Percentiles rank a stretch among this genome's conserved stretches.
phyloP scores from a whole-genome alignment of 1,140 invertebrate genomes.

The Procambarus clarkii region DNA sequence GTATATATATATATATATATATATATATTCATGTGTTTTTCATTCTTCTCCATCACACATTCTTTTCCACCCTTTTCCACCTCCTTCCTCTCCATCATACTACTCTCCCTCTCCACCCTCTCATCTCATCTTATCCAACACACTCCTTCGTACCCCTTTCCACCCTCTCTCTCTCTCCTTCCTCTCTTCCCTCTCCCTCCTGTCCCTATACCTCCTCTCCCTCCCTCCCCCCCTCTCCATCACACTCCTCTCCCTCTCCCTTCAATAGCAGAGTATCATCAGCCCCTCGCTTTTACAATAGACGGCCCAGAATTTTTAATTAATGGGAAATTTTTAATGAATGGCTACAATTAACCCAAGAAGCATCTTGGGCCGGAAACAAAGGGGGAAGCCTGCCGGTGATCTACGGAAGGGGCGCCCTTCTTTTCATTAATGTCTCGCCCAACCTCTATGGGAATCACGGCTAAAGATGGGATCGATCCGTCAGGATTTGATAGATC shows the following conservation, averaged over 20 bases:
- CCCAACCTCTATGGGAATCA: background rate
- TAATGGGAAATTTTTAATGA: conserved; percentile 69
- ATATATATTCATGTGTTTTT: no score
- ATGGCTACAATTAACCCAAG: conserved; percentile 69
- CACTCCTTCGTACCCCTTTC: background rate
- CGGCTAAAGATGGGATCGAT: conserved; percentile 38
- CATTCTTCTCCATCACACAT: no score
- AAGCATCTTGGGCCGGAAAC: conserved; percentile 61
- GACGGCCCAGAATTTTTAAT: conserved; percentile 62
- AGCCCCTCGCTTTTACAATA: conserved; percentile 40
- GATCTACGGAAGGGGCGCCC: conserved; percentile 1
- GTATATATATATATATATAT: no score
- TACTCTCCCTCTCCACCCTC: no score
- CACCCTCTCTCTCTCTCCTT: background rate
- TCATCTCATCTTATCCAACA: no score
- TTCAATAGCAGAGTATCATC: conserved; percentile 61
- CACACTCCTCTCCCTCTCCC: background rate
- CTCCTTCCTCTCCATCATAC: no score
- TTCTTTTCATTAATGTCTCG: conserved; percentile 52
- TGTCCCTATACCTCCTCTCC: background rate
- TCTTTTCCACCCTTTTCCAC: no score
- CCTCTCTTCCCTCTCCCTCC: background rate
- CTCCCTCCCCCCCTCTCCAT: background rate
- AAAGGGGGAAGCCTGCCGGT: conserved; percentile 17
- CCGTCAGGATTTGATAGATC: conserved; percentile 59